Evolutionary conservation across 2,113 vertebrate species (phyloP).

Genomic region (Falco punctatus): DNA sequence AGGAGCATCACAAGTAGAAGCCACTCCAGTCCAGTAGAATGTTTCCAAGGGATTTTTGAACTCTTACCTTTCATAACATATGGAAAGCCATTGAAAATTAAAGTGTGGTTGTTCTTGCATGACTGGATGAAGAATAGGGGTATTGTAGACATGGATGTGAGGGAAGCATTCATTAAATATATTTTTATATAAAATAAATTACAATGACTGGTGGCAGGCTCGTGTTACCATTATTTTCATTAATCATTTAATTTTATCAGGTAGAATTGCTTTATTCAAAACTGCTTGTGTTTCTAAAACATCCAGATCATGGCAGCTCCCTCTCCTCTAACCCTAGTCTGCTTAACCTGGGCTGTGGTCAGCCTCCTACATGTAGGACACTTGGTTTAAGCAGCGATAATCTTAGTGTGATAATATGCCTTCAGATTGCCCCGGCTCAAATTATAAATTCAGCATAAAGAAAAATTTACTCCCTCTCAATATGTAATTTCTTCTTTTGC

Average conservation of each 20-base stretch:
- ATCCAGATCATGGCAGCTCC: background rate
- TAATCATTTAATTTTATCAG: background rate
- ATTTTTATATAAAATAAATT: background rate
- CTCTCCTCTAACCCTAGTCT: background rate
- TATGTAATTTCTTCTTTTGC: background rate
- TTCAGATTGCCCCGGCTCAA: background rate
- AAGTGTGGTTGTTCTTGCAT: background rate
- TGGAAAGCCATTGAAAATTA: background rate
- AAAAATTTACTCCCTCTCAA: background rate
- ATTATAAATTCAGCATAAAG: background rate
- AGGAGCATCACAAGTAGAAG: background rate
- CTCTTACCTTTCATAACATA: background rate
- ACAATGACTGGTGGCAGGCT: background rate
- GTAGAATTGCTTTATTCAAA: background rate
- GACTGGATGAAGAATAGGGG: background rate
- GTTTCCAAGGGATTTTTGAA: background rate
- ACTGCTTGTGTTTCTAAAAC: background rate
- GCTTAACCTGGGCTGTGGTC: background rate
- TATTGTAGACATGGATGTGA: background rate
- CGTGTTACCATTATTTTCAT: background rate
- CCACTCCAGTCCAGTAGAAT: rapidly evolving
- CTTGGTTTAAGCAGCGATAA: background rate
- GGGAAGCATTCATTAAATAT: background rate
- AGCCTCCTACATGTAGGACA: background rate
- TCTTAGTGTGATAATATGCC: background rate